Evolutionary conservation across 2,113 vertebrate genomes (phyloP), one percentile per base, ranked within the genome.

Genomic region (Ophiodon elongatus): DNA sequence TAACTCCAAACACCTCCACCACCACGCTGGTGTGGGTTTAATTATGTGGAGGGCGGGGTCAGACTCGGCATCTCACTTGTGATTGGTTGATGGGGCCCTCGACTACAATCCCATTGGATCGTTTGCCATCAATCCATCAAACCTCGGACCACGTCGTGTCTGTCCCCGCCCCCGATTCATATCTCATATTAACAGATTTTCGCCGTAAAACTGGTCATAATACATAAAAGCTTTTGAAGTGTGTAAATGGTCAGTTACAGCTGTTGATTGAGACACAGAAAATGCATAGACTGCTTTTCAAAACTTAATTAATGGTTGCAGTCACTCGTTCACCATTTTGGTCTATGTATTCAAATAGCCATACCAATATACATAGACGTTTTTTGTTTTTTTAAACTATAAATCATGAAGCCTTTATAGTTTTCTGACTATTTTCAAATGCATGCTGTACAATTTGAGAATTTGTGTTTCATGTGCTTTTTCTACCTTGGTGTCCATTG

Each of bases 1-100:
- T 23, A 82, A 70, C 85, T 88, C 85, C 47, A 83, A 90, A 86
- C 87, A 91, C 83, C 75, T 87, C 75, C 41, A 78, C 59, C 80
- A 78, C 62, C 91, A 94, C 92, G 93, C 90, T 92, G 82, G 54
- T 88, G 91, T 89, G 86, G 92, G 56, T 94, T 92, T 94, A 93
- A 94, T 92, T 89, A 92, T 77, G 23, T 50, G 6, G 15, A 17
- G 88, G 73, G 69, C 35, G 31, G 88, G 89, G 31, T 29, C 65
- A 13, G 27, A 2, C 1, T 2, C 3, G 0, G 0, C 1, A 10
- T n/a, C 21, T 79, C n/a, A 90, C 88, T 75, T 88, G 5, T 89
- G 33, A 93, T 95, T 95, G 94, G 95, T 13, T 59, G 0, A 0
- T 7, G 2, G 4, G 37, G n/a, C 8, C 13, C 1, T 1, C 0